Conservation (phyloP, 2,888 invertebrate species). For the Gisinianus flammeolus region DNA sequence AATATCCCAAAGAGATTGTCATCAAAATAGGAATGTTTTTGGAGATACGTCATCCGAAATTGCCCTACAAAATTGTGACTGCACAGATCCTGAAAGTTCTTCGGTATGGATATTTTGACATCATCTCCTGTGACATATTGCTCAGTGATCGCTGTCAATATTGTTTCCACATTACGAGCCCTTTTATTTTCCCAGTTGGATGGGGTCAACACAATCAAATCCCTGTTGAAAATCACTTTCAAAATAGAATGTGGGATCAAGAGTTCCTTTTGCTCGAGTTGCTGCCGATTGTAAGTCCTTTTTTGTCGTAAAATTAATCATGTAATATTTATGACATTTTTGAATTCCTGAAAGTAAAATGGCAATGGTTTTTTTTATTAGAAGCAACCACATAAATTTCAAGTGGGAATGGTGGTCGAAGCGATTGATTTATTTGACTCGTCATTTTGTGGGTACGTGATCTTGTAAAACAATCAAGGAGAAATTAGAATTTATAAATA, state of each 20-base stretch:
- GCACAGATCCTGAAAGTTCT: constrained; percentile 18
- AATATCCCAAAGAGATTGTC: constrained; percentile 4
- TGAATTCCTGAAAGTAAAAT: neutral
- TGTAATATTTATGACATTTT: neutral
- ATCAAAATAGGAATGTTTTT: constrained; percentile 22
- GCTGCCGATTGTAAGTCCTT: neutral
- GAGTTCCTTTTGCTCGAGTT: neutral
- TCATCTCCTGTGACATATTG: neutral
- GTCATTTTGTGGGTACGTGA: no score
- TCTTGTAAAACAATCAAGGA: no score
- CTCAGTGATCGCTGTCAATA: neutral
- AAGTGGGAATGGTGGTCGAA: constrained; percentile 11
- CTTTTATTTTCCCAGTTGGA: constrained; percentile 18
- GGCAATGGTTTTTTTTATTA: neutral
- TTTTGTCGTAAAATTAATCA: neutral
- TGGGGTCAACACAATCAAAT: constrained; percentile 11
- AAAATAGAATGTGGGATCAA: no score
- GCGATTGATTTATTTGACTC: neutral
- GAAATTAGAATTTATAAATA: no score
- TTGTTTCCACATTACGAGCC: constrained; percentile 22
- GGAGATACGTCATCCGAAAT: constrained; percentile 20
- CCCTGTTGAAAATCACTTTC: neutral
- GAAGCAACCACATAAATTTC: constrained; percentile 4
- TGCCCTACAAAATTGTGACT: constrained; percentile 14
- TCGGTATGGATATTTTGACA: constrained; percentile 19